Conservation (phyloP, 2,797 vertebrate species). For the Aeoliscus strigatus region DNA sequence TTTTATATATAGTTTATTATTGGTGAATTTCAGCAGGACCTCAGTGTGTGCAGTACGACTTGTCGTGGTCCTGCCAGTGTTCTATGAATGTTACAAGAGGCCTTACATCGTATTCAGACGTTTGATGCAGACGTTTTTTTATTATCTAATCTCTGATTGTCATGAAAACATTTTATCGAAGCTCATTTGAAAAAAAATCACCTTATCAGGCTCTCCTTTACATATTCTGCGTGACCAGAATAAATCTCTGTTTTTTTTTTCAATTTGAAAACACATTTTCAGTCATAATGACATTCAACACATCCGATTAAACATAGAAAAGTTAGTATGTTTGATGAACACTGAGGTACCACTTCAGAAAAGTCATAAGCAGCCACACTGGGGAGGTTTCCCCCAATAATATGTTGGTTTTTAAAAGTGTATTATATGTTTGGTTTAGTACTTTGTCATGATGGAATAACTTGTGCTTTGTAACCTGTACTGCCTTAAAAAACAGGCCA, state of each 20-base stretch:
- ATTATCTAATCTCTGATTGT: constrained; percentile 26
- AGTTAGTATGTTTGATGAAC: too few species aligned
- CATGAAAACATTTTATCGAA: constrained; percentile 35
- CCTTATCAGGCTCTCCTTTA: constrained; percentile 4
- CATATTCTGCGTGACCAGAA: constrained; percentile 24
- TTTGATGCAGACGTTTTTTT: constrained; percentile 69
- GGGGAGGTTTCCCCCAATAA: constrained; percentile 40
- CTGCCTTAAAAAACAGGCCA: constrained; percentile 67
- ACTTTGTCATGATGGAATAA: constrained; percentile 57
- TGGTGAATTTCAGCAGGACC: constrained; percentile 30
- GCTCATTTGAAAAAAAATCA: constrained; percentile 22
- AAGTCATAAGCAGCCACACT: constrained; percentile 38
- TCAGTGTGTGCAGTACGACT: constrained; percentile 39
- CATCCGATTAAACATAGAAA: too few species aligned
- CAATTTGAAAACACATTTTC: constrained; percentile 27
- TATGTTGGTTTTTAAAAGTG: constrained; percentile 44
- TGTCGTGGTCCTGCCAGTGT: constrained; percentile 49
- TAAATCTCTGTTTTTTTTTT: constrained; percentile 29
- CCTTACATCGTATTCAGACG: constrained; percentile 58
- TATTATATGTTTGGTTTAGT: constrained; percentile 66
- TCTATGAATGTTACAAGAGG: constrained; percentile 75
- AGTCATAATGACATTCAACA: constrained; percentile 17
- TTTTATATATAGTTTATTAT: constrained; percentile 38
- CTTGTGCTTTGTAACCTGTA: constrained; percentile 65
- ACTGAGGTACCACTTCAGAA: constrained; percentile 49